Base-by-base conservation (phyloP, 1,140 invertebrate genomes). In the Holotrichia oblita region DNA sequence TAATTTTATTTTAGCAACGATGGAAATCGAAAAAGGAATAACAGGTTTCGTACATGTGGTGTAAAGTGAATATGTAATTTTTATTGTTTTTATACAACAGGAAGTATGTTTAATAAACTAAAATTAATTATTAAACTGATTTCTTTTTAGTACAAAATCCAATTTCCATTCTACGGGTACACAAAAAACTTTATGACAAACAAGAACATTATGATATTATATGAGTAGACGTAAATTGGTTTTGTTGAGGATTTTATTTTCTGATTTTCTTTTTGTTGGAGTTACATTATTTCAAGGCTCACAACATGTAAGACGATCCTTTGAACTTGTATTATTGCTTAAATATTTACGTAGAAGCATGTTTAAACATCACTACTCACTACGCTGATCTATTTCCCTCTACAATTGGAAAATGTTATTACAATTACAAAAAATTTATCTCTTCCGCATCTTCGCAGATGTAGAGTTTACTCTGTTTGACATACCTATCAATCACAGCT, bases 351-450 rank as follows among this genome's bases (percentile, higher is more conserved):
- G 61, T 69, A 22, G 20, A 69, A 24, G 27, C 61, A 22, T 69
- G 61, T 69, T 27, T 69, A 69, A 69, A 69, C 61, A 69, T 69
- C 24, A 20, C 61, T 69, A 69, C 22, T 22, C 61, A 69, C 27
- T 69, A 24, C 22, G 22, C 27, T 4, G 61, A 69, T 27, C 61
- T 69, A 69, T 69, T 69, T 69, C 24, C 61, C 22, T 34, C 27
- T 69, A 69, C 61, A 69, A 69, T 69, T 69, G 61, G 61, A 69
- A 69, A 69, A 69, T 69, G 20, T 69, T 69, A 69, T 69, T 69
- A n/a, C 61, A 9, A 69, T 69, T 69, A 69, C 61, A 20, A 69
- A 69, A 69, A 69, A 69, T 69, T 69, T 69, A 69, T 69, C 22
- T 69, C 61, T 69, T 69, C 61, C 61, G 61, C 61, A 69, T 69